These are phyloP conservation scores for Caenorhabditis elegans DNA, from an alignment of 1,140 invertebrate species.

Conservation along the genomic window WBcel235 BX284602.5:11113501-11114000, in stretches of 20 bases:
- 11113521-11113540: background rate
- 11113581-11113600: background rate
- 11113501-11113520: background rate
- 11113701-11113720: background rate
- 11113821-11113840: background rate
- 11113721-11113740: slow-evolving; percentile 5
- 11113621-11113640: background rate
- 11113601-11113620: slow-evolving; percentile 12
- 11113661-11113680: background rate
- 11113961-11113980: too few relatives aligned
- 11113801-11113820: background rate
- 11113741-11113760: background rate
- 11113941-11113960: too few relatives aligned
- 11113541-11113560: slow-evolving; percentile 5
- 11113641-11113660: background rate
- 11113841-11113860: background rate
- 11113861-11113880: background rate
- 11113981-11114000: too few relatives aligned
- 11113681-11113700: background rate
- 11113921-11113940: too few relatives aligned
- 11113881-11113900: background rate
- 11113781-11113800: background rate
- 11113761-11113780: background rate
- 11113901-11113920: background rate
- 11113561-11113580: background rate